Conservation (phyloP, 2,888 invertebrate genomes). For the Aromia moschata region DNA sequence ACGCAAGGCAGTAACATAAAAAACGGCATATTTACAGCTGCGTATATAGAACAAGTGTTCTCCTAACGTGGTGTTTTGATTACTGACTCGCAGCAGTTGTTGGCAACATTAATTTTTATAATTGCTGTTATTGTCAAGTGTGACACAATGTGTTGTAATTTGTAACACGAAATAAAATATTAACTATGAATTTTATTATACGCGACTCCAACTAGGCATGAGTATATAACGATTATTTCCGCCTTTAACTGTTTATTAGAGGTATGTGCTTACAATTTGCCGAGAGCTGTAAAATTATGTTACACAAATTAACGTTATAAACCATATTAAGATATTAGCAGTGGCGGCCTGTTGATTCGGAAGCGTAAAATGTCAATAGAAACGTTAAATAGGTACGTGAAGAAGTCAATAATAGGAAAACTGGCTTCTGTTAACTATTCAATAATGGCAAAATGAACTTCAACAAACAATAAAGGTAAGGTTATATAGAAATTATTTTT, state of each 20-base stretch:
- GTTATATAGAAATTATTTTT: too few relatives aligned
- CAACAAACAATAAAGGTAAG: too few relatives aligned
- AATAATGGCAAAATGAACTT: too few relatives aligned
- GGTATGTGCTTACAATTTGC: slow-evolving; percentile 16
- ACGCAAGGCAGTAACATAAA: not conserved
- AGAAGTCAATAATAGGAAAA: too few relatives aligned
- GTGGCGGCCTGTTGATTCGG: too few relatives aligned
- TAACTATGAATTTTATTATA: not conserved
- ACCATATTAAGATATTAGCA: slow-evolving; percentile 20
- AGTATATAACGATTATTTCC: slow-evolving; percentile 5
- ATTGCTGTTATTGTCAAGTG: slow-evolving; percentile 16
- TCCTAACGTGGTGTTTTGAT: slow-evolving; percentile 15
- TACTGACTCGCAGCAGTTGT: slow-evolving; percentile 10
- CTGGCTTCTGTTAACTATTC: too few relatives aligned
- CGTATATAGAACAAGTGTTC: slow-evolving; percentile 11
- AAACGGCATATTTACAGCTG: slow-evolving; percentile 19
- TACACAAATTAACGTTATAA: slow-evolving; percentile 19
- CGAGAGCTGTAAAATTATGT: slow-evolving; percentile 16
- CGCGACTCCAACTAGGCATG: too few relatives aligned
- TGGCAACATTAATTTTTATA: slow-evolving; percentile 22
- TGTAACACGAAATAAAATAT: slow-evolving; percentile 8
- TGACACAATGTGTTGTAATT: slow-evolving; percentile 16
- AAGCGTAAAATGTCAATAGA: too few relatives aligned
- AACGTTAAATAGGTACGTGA: too few relatives aligned
- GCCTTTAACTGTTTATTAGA: slow-evolving; percentile 21